phyloP scores from a whole-genome alignment of 2,888 invertebrate genomes.

The Smittia aterrima region DNA sequence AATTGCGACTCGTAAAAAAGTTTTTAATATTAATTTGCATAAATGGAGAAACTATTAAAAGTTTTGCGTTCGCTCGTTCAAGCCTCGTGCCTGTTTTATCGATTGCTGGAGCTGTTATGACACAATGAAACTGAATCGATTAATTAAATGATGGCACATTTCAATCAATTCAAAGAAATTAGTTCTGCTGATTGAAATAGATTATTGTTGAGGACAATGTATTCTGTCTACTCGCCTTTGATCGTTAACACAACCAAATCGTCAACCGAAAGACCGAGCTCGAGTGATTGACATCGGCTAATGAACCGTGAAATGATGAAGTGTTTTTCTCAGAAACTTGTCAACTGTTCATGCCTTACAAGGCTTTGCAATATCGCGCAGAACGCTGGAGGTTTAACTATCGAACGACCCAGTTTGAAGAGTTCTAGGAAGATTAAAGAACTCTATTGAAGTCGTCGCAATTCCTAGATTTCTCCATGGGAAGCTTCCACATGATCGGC shows the following conservation, averaged over 20 bases:
- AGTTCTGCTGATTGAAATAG: conserved; percentile 3
- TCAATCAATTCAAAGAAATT: background rate
- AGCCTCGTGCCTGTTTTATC: conserved; percentile 1
- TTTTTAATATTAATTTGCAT: conserved; percentile 26
- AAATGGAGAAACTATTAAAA: conserved; percentile 21
- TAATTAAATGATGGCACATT: conserved; percentile 1
- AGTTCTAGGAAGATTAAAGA: too few relatives aligned
- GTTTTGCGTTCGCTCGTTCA: background rate
- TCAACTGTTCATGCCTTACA: background rate
- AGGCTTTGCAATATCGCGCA: background rate
- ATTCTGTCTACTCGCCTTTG: background rate
- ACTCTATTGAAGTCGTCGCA: too few relatives aligned
- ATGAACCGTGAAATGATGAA: conserved; percentile 12
- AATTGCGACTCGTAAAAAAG: conserved; percentile 2
- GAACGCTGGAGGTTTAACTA: too few relatives aligned
- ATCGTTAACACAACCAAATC: background rate
- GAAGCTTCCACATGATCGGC: too few relatives aligned
- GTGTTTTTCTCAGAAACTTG: background rate
- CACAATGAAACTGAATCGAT: background rate
- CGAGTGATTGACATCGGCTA: conserved; percentile 3
- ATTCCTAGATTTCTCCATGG: too few relatives aligned
- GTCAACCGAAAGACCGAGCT: background rate
- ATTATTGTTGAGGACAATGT: background rate
- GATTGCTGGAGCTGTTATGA: background rate
- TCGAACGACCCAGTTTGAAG: too few relatives aligned